Percentiles rank a stretch among this genome's conserved stretches.
Conservation (phyloP, 2,797 vertebrate species). For the Heteromormyrus szaboi region DNA sequence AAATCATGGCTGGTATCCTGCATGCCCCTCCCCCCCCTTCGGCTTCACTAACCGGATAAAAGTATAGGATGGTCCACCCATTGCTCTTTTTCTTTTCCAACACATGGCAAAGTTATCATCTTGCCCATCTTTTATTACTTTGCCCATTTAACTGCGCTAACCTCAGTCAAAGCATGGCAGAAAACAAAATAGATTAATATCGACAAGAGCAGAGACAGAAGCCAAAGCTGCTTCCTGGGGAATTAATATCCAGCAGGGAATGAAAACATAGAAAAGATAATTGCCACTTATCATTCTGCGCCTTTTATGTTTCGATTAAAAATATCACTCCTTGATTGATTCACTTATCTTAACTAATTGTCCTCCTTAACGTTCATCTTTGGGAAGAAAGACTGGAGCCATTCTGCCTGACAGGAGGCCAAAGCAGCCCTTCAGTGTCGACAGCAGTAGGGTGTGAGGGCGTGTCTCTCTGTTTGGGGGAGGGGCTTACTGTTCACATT, state of each 20-base stretch:
- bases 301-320: constrained; percentile 43
- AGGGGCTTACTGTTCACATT: not conserved
- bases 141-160: constrained; percentile 31
- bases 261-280: constrained; percentile 36
- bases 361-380: not conserved
- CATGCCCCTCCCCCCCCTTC: not conserved
- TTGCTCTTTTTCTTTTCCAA: not conserved
- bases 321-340: constrained; percentile 51
- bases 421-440: not conserved
- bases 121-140: not conserved
- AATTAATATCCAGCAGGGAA: constrained; percentile 46
- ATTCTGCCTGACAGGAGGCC: not conserved
- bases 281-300: constrained; percentile 46
- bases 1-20: not conserved
- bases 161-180: constrained; percentile 43
- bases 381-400: not conserved
- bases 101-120: constrained; percentile 16
- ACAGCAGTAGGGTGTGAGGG: not conserved
- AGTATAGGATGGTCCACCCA: not conserved
- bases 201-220: constrained; percentile 20
- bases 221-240: constrained; percentile 36
- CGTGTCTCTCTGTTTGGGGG: not conserved
- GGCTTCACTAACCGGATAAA: constrained; percentile 16
- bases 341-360: constrained; percentile 44
- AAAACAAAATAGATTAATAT: not conserved